phyloP scores from a whole-genome alignment of 2,797 vertebrate genomes.

The Chrysocyon brachyurus region DNA sequence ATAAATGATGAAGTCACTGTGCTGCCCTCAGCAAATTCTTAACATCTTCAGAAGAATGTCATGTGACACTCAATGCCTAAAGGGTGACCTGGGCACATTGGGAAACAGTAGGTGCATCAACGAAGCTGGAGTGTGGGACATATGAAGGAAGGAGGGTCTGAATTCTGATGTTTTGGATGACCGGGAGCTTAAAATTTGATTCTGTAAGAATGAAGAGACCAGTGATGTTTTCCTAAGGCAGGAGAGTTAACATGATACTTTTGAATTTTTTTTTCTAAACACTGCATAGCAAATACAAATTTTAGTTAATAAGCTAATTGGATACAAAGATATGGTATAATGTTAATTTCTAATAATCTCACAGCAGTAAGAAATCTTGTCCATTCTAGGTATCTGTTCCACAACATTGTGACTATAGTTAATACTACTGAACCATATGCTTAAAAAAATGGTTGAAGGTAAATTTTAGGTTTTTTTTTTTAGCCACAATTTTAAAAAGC shows the following conservation, averaged over 20 bases:
- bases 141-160: not conserved
- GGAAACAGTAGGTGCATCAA: not conserved
- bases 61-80: not conserved
- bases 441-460: not conserved
- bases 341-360: slow-evolving; percentile 25
- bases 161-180: slow-evolving; percentile 25
- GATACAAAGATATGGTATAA: not conserved
- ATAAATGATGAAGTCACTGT: not conserved
- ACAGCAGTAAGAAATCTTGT: not conserved
- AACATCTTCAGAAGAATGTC: not conserved
- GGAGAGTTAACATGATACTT: not conserved
- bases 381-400: not conserved
- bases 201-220: not conserved
- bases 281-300: slow-evolving; percentile 33
- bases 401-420: slow-evolving; percentile 1
- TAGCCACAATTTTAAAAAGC: not conserved
- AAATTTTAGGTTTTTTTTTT: not conserved
- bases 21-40: not conserved
- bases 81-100: too few species aligned
- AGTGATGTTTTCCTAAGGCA: not conserved
- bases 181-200: not conserved
- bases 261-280: slow-evolving; percentile 27
- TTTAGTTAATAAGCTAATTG: not conserved
- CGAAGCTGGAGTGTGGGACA: not conserved
- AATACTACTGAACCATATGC: not conserved